A percentile compares a stretch with the other conserved stretches of the same genome.
phyloP scores from a whole-genome alignment of 2,113 vertebrate genomes.

The Ctenodactylus gundi region DNA sequence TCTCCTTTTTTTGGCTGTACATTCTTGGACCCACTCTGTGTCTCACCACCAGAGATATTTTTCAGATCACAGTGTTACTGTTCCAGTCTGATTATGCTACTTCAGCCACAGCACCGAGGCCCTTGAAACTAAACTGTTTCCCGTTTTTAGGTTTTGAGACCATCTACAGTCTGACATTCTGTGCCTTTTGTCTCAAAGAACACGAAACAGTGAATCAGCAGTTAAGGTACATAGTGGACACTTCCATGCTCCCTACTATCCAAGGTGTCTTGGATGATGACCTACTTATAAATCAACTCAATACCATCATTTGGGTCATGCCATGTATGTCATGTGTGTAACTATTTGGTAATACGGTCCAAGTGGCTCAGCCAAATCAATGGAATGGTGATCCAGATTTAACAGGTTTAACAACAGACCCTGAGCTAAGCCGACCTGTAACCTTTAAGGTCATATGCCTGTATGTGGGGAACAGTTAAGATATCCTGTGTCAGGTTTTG shows the following conservation, averaged over 20 bases:
- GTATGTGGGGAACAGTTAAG: not conserved
- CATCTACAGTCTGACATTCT: not conserved
- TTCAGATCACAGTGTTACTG: not conserved
- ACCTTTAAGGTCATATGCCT: not conserved
- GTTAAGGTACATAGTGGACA: not conserved
- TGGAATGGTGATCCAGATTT: not conserved
- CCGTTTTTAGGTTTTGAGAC: not conserved
- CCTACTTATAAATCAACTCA: slow-evolving; percentile 18
- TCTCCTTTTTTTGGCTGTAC: not conserved
- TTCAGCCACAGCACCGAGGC: not conserved
- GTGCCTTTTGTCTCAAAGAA: not conserved
- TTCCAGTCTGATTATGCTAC: not conserved
- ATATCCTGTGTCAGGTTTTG: not conserved
- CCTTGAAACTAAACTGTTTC: not conserved
- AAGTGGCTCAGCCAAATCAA: not conserved
- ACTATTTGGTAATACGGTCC: not conserved
- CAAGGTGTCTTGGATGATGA: not conserved
- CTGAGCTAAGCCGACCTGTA: not conserved
- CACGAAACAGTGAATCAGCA: not conserved
- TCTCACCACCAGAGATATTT: not conserved
- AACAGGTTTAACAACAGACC: not conserved
- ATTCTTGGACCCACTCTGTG: not conserved
- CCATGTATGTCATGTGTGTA: not conserved
- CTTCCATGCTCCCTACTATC: not conserved
- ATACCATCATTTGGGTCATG: not conserved